Percentiles rank a stretch among this genome's conserved stretches.
Evolutionary conservation across 2,888 invertebrate genomes (phyloP).

Genomic region (Villa cingulata): DNA sequence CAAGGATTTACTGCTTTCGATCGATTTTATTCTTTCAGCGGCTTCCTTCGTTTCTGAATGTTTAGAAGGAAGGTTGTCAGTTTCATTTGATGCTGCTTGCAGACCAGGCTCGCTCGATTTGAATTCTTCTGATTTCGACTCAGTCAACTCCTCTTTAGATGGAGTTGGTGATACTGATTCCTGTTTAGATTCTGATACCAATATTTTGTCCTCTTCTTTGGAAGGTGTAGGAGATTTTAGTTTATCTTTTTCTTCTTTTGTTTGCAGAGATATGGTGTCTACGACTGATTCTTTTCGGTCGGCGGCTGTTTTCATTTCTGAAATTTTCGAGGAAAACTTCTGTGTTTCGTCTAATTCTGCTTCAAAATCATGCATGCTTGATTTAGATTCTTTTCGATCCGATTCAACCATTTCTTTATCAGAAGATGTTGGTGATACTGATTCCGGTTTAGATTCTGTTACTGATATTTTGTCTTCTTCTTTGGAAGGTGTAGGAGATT

Average conservation of each 20-base stretch:
- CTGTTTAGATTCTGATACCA: neutral
- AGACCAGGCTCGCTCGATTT: neutral
- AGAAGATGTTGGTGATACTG: too few relatives aligned
- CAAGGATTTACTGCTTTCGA: conserved; percentile 9
- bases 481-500: neutral
- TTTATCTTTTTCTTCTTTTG: conserved; percentile 3
- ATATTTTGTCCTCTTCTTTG: conserved; percentile 14
- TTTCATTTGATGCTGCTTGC: neutral
- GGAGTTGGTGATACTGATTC: neutral
- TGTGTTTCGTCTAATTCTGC: neutral
- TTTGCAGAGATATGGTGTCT: neutral
- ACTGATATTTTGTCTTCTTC: conserved; percentile 8
- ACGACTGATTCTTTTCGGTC: conserved; percentile 18
- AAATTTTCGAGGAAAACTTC: neutral
- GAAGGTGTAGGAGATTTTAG: conserved; percentile 10
- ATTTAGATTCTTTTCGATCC: conserved; percentile 15
- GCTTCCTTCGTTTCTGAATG: too few relatives aligned
- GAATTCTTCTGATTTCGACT: conserved; percentile 8
- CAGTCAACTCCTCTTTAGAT: neutral
- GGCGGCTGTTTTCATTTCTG: neutral
- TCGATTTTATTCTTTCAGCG: neutral
- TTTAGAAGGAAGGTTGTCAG: conserved; percentile 2
- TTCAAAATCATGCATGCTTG: neutral
- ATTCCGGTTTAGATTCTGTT: conserved; percentile 1
- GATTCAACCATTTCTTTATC: conserved; percentile 7